Percentiles rank a stretch among this genome's conserved stretches.
phyloP scores from a whole-genome alignment of 2,888 invertebrate genomes.

The Drosophila histrio region DNA sequence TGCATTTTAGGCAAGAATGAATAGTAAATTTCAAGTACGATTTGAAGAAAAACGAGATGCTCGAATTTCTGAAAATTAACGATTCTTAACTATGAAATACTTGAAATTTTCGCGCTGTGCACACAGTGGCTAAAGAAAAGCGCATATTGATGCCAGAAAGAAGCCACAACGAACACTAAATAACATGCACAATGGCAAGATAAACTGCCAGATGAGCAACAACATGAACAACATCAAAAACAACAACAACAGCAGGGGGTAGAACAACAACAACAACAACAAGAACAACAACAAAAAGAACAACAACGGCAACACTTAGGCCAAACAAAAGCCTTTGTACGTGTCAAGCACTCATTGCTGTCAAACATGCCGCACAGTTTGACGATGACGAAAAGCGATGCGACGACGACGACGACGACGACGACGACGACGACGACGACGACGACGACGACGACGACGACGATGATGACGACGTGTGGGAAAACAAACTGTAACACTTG shows the following conservation, averaged over 20 bases:
- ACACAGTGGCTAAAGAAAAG: constrained; percentile 39
- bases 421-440: constrained; percentile 67
- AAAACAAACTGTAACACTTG: constrained; percentile 73
- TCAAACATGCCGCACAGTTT: constrained; percentile 72
- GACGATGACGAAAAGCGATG: constrained; percentile 70
- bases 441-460: constrained; percentile 72
- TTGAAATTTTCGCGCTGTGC: too few species aligned
- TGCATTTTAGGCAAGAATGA: too few species aligned
- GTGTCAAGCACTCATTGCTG: constrained; percentile 78
- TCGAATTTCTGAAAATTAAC: too few species aligned
- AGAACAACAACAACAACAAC: constrained; percentile 57
- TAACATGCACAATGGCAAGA: constrained; percentile 77
- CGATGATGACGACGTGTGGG: constrained; percentile 66
- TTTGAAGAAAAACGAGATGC: too few species aligned
- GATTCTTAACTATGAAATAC: too few species aligned
- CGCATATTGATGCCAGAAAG: constrained; percentile 49
- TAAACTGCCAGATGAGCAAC: constrained; percentile 73
- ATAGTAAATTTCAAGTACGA: too few species aligned
- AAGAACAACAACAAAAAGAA: constrained; percentile 10
- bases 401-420: constrained; percentile 63
- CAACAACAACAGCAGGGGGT: constrained; percentile 23
- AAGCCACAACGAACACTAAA: constrained; percentile 56
- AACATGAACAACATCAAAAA: constrained; percentile 10
- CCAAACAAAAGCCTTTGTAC: constrained; percentile 74
- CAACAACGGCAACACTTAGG: constrained; percentile 49